Conservation (phyloP, 1,140 invertebrate species). For the Drosophila miranda region DNA sequence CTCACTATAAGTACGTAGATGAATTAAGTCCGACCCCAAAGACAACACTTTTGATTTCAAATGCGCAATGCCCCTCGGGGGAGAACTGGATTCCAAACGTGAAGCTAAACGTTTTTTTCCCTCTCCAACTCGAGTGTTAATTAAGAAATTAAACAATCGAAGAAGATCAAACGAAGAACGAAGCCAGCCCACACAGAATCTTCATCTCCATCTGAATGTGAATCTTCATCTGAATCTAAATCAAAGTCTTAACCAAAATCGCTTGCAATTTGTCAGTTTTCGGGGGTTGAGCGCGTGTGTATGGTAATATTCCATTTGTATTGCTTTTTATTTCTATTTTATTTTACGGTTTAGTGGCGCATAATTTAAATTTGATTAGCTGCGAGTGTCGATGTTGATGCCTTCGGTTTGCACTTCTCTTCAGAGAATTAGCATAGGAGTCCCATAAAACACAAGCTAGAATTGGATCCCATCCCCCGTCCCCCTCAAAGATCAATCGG, state of each 20-base stretch:
- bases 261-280: slow-evolving; percentile 45
- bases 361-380: slow-evolving; percentile 51
- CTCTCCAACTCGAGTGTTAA: slow-evolving; percentile 58
- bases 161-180: slow-evolving; percentile 52
- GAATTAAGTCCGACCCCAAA: slow-evolving; percentile 11
- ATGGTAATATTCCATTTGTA: slow-evolving; percentile 14
- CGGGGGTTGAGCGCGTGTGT: not conserved
- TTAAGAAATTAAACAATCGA: slow-evolving; percentile 73
- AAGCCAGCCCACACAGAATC: slow-evolving; percentile 43
- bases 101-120: slow-evolving; percentile 26
- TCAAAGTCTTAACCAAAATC: slow-evolving; percentile 24
- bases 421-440: slow-evolving; percentile 42
- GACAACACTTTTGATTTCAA: slow-evolving; percentile 74
- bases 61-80: slow-evolving; percentile 49
- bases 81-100: slow-evolving; percentile 15
- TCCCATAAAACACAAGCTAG: slow-evolving; percentile 26
- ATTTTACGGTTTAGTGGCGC: slow-evolving; percentile 30
- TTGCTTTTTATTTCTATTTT: slow-evolving; percentile 20
- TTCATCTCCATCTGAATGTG: slow-evolving; percentile 16
- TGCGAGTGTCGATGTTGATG: slow-evolving; percentile 45
- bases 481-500: not conserved
- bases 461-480: slow-evolving; percentile 2
- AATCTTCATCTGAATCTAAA: slow-evolving; percentile 18
- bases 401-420: slow-evolving; percentile 50
- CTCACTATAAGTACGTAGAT: slow-evolving; percentile 28